Evolutionary conservation across 2,113 vertebrate genomes (phyloP).

Genomic region (Muscicapa adusta): DNA sequence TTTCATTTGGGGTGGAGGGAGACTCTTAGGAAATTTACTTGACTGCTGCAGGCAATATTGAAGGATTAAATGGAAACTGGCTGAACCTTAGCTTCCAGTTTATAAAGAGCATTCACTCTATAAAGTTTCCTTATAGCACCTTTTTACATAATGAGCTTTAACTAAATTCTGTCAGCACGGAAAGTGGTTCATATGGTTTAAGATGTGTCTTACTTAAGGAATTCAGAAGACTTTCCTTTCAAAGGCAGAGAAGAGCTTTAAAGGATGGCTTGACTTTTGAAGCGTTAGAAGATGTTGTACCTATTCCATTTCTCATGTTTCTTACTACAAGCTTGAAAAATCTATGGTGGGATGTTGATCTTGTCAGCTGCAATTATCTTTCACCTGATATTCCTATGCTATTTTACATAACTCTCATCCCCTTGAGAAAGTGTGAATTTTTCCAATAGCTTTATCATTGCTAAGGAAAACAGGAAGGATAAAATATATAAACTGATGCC

Average conservation of each 20-base stretch:
- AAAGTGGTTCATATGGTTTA: slow-evolving; percentile 59
- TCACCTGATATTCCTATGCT: neutral
- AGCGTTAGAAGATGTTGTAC: neutral
- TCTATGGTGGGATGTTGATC: neutral
- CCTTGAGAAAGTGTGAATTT: neutral
- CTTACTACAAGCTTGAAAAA: neutral
- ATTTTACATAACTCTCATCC: neutral
- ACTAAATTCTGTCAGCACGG: slow-evolving; percentile 65
- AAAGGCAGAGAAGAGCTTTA: slow-evolving; percentile 31
- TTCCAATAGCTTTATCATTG: neutral
- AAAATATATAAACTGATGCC: neutral
- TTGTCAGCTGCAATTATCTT: neutral
- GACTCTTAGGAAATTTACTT: slow-evolving; percentile 54
- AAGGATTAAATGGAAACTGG: slow-evolving; percentile 71
- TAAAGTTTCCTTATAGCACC: slow-evolving; percentile 67
- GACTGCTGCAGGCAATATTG: slow-evolving; percentile 66
- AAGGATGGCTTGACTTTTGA: neutral
- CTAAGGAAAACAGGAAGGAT: neutral
- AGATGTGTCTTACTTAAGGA: slow-evolving; percentile 42
- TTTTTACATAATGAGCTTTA: slow-evolving; percentile 69
- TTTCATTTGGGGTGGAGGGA: slow-evolving; percentile 64
- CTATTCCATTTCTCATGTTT: neutral
- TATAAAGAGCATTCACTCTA: slow-evolving; percentile 66
- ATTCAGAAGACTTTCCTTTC: slow-evolving; percentile 46
- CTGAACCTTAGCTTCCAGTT: slow-evolving; percentile 50